These are phyloP conservation scores for Ectropis grisescens DNA, from an alignment of 1,140 invertebrate genomes.

Conservation along the genomic window DNA sequence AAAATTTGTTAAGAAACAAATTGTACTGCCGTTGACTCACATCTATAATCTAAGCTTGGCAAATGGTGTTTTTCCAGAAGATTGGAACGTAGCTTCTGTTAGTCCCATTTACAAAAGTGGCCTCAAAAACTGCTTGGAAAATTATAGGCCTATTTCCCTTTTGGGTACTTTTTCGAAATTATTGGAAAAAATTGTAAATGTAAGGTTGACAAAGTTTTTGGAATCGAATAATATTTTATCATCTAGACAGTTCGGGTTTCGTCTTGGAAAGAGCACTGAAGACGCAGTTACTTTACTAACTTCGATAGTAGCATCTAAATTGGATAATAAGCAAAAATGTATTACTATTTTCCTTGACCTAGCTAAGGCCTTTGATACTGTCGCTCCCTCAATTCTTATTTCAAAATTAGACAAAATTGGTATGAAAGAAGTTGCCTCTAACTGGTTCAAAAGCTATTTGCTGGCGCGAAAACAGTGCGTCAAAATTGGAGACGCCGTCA, in stretches of 20 bases:
- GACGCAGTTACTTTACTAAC: conserved; percentile 11
- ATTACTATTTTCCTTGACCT: conserved; percentile 11
- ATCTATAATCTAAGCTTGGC: conserved; percentile 10
- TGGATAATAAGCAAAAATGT: conserved; percentile 6
- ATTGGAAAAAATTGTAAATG: conserved; percentile 27
- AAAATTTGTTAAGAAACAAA: conserved; percentile 10
- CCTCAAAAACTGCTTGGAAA: conserved; percentile 10
- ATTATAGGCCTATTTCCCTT: conserved; percentile 31
- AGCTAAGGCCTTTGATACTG: conserved; percentile 15
- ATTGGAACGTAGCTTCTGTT: conserved; percentile 23
- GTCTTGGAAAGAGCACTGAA: conserved; percentile 12
- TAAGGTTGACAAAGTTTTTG: conserved; percentile 13
- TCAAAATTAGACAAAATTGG: conserved; percentile 8
- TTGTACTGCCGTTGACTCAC: conserved; percentile 7
- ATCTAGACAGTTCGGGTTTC: conserved; percentile 23
- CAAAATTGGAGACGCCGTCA: not conserved
- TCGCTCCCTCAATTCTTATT: conserved; percentile 10
- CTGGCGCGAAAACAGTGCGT: conserved; percentile 1
- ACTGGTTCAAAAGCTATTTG: conserved; percentile 3
- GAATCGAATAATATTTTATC: conserved; percentile 14
- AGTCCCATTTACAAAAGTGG: conserved; percentile 24
- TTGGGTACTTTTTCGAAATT: conserved; percentile 24
- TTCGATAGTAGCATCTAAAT: conserved; percentile 1
- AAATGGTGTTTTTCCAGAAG: conserved; percentile 11
- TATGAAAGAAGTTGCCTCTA: conserved; percentile 3